These are phyloP conservation scores for Silurus asotus DNA, from an alignment of 2,113 vertebrate species.

Conservation along the genomic window DNA sequence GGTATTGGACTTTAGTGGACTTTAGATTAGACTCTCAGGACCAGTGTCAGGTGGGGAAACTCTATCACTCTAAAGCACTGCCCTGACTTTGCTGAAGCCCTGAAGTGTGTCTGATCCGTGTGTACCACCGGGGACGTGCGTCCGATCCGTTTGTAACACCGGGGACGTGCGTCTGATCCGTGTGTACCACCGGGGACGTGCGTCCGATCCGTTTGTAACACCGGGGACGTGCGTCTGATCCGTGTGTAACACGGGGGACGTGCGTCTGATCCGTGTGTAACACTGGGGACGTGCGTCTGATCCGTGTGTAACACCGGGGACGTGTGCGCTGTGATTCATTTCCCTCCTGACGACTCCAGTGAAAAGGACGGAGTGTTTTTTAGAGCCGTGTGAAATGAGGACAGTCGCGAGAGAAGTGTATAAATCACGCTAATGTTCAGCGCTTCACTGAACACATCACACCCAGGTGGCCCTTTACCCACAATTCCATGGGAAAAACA, in stretches of 20 bases:
- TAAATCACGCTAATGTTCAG: conserved; percentile 27
- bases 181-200: no score
- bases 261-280: background rate
- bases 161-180: no score
- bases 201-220: no score
- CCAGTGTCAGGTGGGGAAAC: conserved; percentile 4
- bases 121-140: no score
- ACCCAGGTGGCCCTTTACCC: conserved; percentile 36
- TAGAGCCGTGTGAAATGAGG: conserved; percentile 21
- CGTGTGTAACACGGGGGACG: background rate
- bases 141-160: no score
- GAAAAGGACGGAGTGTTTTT: conserved; percentile 20
- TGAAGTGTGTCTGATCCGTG: background rate
- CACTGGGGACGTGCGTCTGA: background rate
- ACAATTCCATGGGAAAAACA: conserved; percentile 19
- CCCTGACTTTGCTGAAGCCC: background rate
- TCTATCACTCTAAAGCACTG: conserved; percentile 8
- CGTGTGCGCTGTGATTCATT: background rate
- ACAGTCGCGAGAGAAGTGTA: conserved; percentile 5
- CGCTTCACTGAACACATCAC: conserved; percentile 25
- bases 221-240: background rate
- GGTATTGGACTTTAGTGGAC: background rate
- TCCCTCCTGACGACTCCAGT: background rate
- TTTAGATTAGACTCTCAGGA: background rate
- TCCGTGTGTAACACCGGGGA: background rate